Conservation (phyloP, 1,140 invertebrate species). For the Helicoverpa armigera region DNA sequence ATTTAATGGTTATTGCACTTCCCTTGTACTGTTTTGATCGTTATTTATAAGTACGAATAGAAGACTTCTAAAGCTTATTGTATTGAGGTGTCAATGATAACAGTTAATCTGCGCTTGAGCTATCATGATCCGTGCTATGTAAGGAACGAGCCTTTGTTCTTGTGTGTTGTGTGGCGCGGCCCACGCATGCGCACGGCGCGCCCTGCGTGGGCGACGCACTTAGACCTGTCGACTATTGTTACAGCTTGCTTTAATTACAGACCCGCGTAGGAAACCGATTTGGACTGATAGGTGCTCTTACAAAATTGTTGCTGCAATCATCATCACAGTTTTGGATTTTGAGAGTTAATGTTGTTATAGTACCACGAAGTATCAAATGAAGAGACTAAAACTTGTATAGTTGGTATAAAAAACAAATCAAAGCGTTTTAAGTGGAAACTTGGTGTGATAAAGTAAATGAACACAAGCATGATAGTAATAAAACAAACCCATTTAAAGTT, state of each 20-base stretch:
- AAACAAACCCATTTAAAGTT: too few species aligned
- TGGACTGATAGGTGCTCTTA: constrained; percentile 1
- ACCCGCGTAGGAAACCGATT: neutral
- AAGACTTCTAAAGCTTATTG: neutral
- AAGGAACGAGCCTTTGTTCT: constrained; percentile 2
- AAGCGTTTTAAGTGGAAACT: too few species aligned
- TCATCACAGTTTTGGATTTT: neutral
- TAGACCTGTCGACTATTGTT: constrained; percentile 27
- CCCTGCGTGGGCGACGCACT: constrained; percentile 30
- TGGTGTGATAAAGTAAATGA: too few species aligned
- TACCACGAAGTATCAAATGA: too few species aligned
- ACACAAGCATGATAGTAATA: too few species aligned
- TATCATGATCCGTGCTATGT: neutral
- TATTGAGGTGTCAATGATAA: neutral
- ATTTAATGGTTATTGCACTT: too few species aligned
- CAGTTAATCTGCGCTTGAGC: neutral
- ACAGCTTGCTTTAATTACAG: constrained; percentile 39
- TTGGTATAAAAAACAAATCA: too few species aligned
- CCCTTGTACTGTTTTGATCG: too few species aligned
- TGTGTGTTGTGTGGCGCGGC: neutral
- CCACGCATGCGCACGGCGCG: constrained; percentile 23
- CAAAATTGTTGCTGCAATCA: neutral
- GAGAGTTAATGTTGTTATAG: neutral
- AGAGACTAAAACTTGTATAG: too few species aligned
- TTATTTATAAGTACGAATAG: neutral